Conservation (phyloP, 2,888 invertebrate species). For the Tenodera sinensis region DNA sequence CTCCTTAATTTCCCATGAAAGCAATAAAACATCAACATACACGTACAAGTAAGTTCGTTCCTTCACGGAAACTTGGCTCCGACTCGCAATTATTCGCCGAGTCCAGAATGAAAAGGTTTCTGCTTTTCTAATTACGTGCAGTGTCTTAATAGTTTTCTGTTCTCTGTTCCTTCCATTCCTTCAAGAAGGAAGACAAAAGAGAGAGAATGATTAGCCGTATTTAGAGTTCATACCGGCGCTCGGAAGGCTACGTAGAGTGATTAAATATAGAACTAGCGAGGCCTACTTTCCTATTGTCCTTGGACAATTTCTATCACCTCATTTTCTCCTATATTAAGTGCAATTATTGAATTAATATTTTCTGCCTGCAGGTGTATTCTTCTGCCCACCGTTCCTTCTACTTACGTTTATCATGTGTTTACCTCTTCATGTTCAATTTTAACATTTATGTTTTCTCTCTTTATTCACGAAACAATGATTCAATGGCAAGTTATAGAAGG, state of each 20-base stretch:
- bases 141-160: neutral
- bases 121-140: neutral
- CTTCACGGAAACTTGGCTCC: neutral
- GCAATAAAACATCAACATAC: slow-evolving; percentile 21
- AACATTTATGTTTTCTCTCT: too few species aligned
- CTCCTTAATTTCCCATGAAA: slow-evolving; percentile 26
- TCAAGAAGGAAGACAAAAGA: neutral
- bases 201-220: neutral
- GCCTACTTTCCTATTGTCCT: neutral
- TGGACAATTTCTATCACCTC: too few species aligned
- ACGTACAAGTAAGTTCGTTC: too few species aligned
- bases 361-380: too few species aligned
- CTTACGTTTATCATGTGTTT: too few species aligned
- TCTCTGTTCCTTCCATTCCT: neutral
- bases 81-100: neutral
- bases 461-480: too few species aligned
- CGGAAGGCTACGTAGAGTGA: neutral
- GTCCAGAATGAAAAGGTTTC: neutral
- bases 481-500: too few species aligned
- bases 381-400: too few species aligned
- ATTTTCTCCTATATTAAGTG: too few species aligned
- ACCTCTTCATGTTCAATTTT: too few species aligned
- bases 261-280: neutral
- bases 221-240: neutral
- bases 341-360: too few species aligned